Conservation (phyloP, 2,888 invertebrate genomes). For the Lochmaea capreae region DNA sequence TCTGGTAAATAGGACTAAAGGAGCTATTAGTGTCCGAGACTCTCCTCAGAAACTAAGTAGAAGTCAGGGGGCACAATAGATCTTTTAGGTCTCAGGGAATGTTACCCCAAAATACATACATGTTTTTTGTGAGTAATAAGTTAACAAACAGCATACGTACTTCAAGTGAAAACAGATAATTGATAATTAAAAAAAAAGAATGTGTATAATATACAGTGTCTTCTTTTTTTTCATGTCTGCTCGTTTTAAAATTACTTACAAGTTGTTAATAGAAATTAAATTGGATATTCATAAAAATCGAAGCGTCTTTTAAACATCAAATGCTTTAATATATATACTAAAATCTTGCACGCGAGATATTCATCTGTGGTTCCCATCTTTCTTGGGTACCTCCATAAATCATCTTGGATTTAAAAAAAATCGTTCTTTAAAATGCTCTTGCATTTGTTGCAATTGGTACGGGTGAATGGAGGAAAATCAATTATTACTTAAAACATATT, state of each 20-base stretch:
- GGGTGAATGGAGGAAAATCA: not conserved
- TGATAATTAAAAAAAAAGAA: no score
- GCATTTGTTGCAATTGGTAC: not conserved
- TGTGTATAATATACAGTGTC: no score
- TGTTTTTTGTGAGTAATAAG: no score
- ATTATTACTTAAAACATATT: not conserved
- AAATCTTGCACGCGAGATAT: slow-evolving; percentile 8
- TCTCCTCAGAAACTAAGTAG: no score
- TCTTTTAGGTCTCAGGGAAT: no score
- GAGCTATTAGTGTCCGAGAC: no score
- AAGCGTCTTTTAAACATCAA: not conserved
- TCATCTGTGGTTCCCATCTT: slow-evolving; percentile 6
- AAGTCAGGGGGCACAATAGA: no score
- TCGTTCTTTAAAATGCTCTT: not conserved
- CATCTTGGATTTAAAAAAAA: not conserved
- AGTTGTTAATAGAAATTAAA: slow-evolving; percentile 1
- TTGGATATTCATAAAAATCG: not conserved
- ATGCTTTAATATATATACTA: not conserved
- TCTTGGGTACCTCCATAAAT: slow-evolving; percentile 2
- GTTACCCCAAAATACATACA: no score
- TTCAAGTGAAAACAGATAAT: no score
- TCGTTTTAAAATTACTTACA: not conserved
- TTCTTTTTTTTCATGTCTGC: not conserved
- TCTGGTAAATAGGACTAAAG: no score
- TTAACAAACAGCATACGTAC: no score